phyloP scores from a whole-genome alignment of 37 sponge, comb jelly and placozoan genomes.

The Theonella swinhoei region DNA sequence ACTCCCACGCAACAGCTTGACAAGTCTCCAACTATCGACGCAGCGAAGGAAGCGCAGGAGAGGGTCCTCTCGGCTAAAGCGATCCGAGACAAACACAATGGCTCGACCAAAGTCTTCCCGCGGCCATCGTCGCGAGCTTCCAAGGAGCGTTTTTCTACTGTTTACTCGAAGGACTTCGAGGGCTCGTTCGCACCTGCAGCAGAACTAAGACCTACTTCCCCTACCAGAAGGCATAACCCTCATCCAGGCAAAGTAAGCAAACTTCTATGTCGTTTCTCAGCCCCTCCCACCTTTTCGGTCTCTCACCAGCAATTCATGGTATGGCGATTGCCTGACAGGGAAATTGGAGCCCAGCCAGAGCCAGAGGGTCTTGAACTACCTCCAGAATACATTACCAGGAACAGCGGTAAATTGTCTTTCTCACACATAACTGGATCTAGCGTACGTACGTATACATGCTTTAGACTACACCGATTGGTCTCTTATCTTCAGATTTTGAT shows the following conservation, averaged over 20 bases:
- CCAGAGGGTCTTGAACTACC: constrained; percentile 31
- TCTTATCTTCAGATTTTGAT: constrained; percentile 38
- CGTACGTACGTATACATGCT: neutral
- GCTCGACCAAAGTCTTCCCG: constrained; percentile 50
- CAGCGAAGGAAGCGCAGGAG: constrained; percentile 32
- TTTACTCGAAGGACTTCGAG: constrained; percentile 59
- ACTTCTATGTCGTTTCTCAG: neutral
- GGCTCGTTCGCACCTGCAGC: constrained; percentile 53
- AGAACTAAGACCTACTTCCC: constrained; percentile 69
- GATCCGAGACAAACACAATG: constrained; percentile 55
- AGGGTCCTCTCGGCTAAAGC: constrained; percentile 52
- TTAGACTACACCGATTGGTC: neutral
- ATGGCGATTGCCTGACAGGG: constrained; percentile 71
- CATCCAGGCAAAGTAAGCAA: constrained; percentile 62
- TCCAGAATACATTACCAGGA: constrained; percentile 16
- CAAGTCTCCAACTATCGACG: neutral
- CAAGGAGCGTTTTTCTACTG: constrained; percentile 48
- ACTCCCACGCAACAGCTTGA: constrained; percentile 37
- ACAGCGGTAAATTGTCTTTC: constrained; percentile 13
- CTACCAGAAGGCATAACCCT: constrained; percentile 81
- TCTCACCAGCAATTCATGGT: constrained; percentile 73
- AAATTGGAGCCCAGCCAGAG: constrained; percentile 47
- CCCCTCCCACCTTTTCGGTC: neutral
- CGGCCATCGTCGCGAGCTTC: neutral
- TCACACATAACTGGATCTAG: neutral